These are phyloP conservation scores for Delia radicum DNA, from an alignment of 1,140 invertebrate genomes.

Conservation along the genomic window DNA sequence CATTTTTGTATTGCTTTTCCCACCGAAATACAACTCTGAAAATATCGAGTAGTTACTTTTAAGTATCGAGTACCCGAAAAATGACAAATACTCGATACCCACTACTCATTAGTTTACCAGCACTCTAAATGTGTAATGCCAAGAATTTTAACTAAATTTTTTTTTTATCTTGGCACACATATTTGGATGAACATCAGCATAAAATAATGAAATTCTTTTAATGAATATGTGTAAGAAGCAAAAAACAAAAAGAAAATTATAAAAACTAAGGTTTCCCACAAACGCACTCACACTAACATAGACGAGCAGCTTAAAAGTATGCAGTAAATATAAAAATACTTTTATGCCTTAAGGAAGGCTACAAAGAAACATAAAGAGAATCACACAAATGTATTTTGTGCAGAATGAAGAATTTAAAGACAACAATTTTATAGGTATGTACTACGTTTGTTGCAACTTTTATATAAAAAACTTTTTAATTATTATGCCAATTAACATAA, in stretches of 20 bases:
- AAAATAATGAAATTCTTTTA: neutral
- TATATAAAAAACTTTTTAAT: neutral
- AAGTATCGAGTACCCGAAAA: too few relatives aligned
- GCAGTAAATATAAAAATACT: neutral
- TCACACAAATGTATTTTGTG: neutral
- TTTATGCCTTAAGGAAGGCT: neutral
- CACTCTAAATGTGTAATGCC: neutral
- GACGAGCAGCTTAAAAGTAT: neutral
- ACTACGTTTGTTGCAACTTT: neutral
- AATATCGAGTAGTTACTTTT: too few relatives aligned
- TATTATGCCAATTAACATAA: constrained; percentile 1
- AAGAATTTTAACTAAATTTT: neutral
- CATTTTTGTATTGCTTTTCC: too few relatives aligned
- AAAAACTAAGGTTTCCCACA: too few relatives aligned
- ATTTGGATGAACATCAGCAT: neutral
- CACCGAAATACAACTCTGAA: too few relatives aligned
- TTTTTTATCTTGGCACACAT: constrained; percentile 1
- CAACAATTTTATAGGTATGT: neutral
- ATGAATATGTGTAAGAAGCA: neutral
- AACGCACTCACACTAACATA: neutral
- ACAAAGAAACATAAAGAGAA: neutral
- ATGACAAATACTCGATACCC: neutral
- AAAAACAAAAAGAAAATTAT: neutral
- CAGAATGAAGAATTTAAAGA: neutral
- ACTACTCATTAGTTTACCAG: neutral